Percentiles rank a stretch among this genome's conserved stretches.
Conservation (phyloP, 2,797 vertebrate genomes). For the Crenichthys baileyi region DNA sequence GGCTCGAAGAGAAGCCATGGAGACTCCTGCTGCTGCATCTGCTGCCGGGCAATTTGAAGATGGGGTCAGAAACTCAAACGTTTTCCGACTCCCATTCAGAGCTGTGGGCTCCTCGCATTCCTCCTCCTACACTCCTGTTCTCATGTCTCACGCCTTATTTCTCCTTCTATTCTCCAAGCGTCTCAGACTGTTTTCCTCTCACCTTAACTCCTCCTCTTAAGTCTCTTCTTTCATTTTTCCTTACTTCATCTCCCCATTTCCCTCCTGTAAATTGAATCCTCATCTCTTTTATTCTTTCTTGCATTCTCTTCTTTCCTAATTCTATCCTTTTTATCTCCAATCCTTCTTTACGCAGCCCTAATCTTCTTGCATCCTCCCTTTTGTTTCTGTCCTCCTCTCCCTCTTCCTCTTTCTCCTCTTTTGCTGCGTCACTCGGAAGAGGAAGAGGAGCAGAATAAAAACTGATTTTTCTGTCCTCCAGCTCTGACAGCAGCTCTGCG, state of each 20-base stretch:
- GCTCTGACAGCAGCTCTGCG: constrained; percentile 41
- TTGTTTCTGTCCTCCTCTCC: not conserved
- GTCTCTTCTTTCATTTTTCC: not conserved
- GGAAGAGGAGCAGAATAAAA: constrained; percentile 29
- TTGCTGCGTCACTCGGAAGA: constrained; percentile 26
- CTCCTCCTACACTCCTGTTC: not conserved
- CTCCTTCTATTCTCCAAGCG: not conserved
- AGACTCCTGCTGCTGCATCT: constrained; percentile 24
- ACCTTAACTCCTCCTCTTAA: too few species aligned
- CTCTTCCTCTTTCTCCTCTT: not conserved
- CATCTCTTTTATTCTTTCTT: not conserved
- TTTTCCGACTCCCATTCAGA: not conserved
- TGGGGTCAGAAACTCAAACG: constrained; percentile 9
- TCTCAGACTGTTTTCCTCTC: not conserved
- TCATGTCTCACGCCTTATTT: not conserved
- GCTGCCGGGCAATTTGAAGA: not conserved
- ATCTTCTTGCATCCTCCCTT: not conserved
- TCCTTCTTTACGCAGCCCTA: not conserved
- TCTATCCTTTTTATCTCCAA: not conserved
- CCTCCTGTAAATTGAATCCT: not conserved
- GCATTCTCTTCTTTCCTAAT: not conserved
- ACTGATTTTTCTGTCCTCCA: constrained; percentile 39
- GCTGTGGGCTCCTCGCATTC: not conserved
- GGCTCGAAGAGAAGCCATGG: constrained; percentile 11
- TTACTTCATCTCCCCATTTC: not conserved